Evolutionary conservation across 1,140 invertebrate species (phyloP).

Genomic region (Magallana gigas): DNA sequence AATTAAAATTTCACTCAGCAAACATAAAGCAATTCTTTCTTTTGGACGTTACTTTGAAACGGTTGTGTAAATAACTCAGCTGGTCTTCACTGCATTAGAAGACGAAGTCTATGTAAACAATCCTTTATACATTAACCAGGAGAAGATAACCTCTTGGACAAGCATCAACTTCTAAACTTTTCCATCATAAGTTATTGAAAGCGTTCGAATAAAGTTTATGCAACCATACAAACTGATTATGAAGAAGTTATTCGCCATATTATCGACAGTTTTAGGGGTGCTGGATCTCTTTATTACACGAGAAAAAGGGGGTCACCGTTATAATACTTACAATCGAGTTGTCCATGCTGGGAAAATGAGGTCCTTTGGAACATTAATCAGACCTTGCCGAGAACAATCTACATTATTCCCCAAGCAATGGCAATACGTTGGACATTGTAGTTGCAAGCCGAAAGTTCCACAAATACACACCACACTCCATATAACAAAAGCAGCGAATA

Average conservation of each 20-base stretch:
- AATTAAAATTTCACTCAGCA: constrained; percentile 33
- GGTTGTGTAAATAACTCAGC: constrained; percentile 30
- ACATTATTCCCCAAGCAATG: constrained; percentile 47
- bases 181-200: neutral
- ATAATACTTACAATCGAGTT: constrained; percentile 44
- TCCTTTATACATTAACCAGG: constrained; percentile 21
- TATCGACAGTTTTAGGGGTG: too few relatives aligned
- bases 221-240: too few relatives aligned
- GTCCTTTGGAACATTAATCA: constrained; percentile 48
- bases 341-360: constrained; percentile 41
- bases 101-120: constrained; percentile 18
- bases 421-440: constrained; percentile 30
- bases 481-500: constrained; percentile 31
- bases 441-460: neutral
- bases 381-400: constrained; percentile 51
- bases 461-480: constrained; percentile 16
- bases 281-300: too few relatives aligned
- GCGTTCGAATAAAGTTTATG: too few relatives aligned
- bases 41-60: constrained; percentile 37
- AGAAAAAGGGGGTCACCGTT: constrained; percentile 33
- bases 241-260: neutral
- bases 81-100: constrained; percentile 25
- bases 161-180: neutral
- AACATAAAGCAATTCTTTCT: constrained; percentile 31
- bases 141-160: neutral